Conservation (phyloP, 30 jellyfish, hydroid and myxozoan species). For the Nemopilema nomurai region DNA sequence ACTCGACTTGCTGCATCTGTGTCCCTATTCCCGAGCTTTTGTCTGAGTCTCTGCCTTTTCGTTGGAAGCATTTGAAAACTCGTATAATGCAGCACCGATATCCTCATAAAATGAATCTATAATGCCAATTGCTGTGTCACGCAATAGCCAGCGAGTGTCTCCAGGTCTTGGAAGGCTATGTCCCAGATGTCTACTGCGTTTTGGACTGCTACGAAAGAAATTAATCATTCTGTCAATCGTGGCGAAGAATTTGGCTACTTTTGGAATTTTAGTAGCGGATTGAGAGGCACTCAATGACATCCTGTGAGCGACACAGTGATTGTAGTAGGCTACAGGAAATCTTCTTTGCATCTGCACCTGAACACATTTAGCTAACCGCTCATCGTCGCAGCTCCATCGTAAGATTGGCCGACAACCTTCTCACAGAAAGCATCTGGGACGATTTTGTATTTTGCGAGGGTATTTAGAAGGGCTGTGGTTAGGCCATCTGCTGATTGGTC, state of each 20-base stretch:
- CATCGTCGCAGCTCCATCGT: constrained; percentile 63
- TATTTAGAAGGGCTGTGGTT: constrained; percentile 23
- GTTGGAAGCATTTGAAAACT: constrained; percentile 15
- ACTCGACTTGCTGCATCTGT: constrained; percentile 36
- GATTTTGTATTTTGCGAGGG: constrained; percentile 20
- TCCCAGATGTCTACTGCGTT: no score
- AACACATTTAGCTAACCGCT: constrained; percentile 54
- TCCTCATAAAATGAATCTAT: no score
- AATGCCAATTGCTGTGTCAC: no score
- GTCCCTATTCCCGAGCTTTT: constrained; percentile 62
- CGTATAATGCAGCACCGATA: constrained; percentile 24
- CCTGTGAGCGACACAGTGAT: constrained; percentile 49
- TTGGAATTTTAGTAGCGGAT: constrained; percentile 23
- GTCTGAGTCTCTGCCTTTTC: constrained; percentile 60
- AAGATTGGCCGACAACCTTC: constrained; percentile 53
- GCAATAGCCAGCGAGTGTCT: no score
- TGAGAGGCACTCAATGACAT: constrained; percentile 46
- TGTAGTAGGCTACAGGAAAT: constrained; percentile 55
- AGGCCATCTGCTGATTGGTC: constrained; percentile 59
- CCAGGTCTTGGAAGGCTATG: no score
- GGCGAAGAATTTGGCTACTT: constrained; percentile 34
- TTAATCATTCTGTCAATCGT: constrained; percentile 39
- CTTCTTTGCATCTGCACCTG: constrained; percentile 42
- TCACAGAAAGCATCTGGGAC: constrained; percentile 42
- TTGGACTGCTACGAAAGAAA: constrained; percentile 45